Conservation (phyloP, 2,888 invertebrate genomes). For the Phaonia tiefii region DNA sequence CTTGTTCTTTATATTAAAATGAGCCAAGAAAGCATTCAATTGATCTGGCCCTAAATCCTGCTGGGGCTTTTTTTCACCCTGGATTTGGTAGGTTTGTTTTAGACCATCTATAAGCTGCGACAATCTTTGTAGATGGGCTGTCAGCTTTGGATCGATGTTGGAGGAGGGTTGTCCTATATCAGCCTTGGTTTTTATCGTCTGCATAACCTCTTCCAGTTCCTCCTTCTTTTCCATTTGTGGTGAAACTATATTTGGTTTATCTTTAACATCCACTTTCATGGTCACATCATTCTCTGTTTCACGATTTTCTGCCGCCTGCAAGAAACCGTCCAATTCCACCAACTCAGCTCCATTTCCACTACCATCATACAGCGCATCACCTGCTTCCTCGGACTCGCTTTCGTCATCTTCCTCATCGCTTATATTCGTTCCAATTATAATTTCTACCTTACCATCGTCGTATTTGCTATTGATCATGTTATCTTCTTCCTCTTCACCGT, state of each 20-base stretch:
- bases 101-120: conserved; percentile 79
- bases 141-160: conserved; percentile 76
- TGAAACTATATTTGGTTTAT: conserved; percentile 46
- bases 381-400: conserved; percentile 54
- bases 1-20: conserved; percentile 79
- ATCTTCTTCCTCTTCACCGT: conserved; percentile 65
- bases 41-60: conserved; percentile 78
- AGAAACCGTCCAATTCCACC: conserved; percentile 71
- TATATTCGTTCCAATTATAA: conserved; percentile 68
- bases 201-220: conserved; percentile 50
- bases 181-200: conserved; percentile 34
- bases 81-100: conserved; percentile 76
- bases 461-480: conserved; percentile 25
- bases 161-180: conserved; percentile 59
- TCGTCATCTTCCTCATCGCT: conserved; percentile 73
- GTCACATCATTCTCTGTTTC: conserved; percentile 63
- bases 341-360: conserved; percentile 75
- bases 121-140: conserved; percentile 78
- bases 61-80: conserved; percentile 69
- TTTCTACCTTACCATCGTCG: conserved; percentile 73
- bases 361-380: conserved; percentile 69
- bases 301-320: conserved; percentile 69
- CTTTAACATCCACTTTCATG: conserved; percentile 22
- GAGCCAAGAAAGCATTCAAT: conserved; percentile 79
- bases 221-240: conserved; percentile 50